A percentile compares a stretch with the other conserved stretches of the same genome.
These are phyloP conservation scores for Drosophila nigrodunni DNA, from an alignment of 1,140 invertebrate species.

Conservation along the genomic window DNA sequence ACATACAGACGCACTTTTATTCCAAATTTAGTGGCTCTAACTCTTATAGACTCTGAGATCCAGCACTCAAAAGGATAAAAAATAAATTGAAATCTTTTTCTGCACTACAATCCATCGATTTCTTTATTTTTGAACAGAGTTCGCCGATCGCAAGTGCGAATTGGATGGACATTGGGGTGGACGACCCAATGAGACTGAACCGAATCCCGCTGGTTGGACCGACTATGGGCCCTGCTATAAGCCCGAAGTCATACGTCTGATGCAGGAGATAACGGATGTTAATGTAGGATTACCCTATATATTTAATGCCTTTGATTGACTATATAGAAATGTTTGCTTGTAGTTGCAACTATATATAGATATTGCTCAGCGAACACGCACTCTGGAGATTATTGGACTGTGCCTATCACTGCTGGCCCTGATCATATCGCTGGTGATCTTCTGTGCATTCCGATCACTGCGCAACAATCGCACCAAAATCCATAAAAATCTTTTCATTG, in stretches of 20 bases:
- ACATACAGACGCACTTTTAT: too few relatives aligned
- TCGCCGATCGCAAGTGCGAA: constrained; percentile 90
- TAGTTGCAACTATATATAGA: constrained; percentile 78
- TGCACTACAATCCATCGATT: too few relatives aligned
- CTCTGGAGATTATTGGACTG: constrained; percentile 93
- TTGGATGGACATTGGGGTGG: constrained; percentile 90
- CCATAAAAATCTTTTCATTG: constrained; percentile 94
- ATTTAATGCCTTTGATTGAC: not conserved
- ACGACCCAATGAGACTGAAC: constrained; percentile 73
- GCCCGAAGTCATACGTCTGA: constrained; percentile 88
- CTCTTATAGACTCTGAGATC: too few relatives aligned
- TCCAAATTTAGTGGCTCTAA: too few relatives aligned
- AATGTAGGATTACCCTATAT: constrained; percentile 66
- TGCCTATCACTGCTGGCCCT: constrained; percentile 91
- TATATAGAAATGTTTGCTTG: not conserved
- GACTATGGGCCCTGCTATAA: constrained; percentile 94
- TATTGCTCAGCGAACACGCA: constrained; percentile 90
- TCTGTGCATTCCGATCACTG: constrained; percentile 92
- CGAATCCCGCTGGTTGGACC: constrained; percentile 89
- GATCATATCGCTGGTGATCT: constrained; percentile 91
- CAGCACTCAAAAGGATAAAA: too few relatives aligned
- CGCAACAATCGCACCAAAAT: constrained; percentile 94
- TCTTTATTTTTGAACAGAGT: constrained; percentile 86
- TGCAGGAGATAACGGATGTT: constrained; percentile 86
- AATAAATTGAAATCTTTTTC: too few relatives aligned